Conservation (phyloP, 2,888 invertebrate genomes). For the Caenorhabditis afra region DNA sequence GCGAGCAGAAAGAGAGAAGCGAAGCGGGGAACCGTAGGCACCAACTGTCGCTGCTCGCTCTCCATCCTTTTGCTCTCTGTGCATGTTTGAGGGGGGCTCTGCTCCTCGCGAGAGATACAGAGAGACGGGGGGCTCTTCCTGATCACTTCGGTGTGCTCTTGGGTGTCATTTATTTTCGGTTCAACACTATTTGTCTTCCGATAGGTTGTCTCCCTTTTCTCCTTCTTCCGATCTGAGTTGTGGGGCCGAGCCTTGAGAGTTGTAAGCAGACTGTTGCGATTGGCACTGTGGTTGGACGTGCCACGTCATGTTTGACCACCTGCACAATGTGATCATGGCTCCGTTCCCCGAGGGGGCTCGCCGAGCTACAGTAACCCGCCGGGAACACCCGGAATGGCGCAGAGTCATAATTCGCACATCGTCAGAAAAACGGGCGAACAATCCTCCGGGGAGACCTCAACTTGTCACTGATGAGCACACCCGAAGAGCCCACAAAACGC, state of each 20-base stretch:
- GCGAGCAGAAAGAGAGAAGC: constrained; percentile 39
- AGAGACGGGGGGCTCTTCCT: constrained; percentile 35
- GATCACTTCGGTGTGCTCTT: constrained; percentile 56
- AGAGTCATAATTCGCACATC: constrained; percentile 50
- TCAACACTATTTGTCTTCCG: constrained; percentile 56
- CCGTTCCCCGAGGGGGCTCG: not conserved
- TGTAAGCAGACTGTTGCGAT: not conserved
- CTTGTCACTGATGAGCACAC: constrained; percentile 23
- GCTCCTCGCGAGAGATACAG: not conserved
- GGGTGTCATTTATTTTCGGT: constrained; percentile 58
- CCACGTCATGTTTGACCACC: constrained; percentile 25
- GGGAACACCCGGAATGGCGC: constrained; percentile 7
- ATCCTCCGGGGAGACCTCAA: constrained; percentile 13
- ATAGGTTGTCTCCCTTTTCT: too few species aligned
- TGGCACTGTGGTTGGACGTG: not conserved
- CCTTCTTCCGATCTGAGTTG: too few species aligned
- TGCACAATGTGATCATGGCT: constrained; percentile 1
- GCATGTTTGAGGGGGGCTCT: constrained; percentile 2
- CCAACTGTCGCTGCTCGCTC: constrained; percentile 29
- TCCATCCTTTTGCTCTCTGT: not conserved
- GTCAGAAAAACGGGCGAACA: constrained; percentile 13
- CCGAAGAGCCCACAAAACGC: constrained; percentile 10
- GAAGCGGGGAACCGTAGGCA: constrained; percentile 29
- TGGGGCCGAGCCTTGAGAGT: not conserved
- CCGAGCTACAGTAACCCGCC: not conserved